These are phyloP conservation scores for Tapirus terrestris DNA, from an alignment of 2,113 vertebrate genomes.

Conservation along the genomic window DNA sequence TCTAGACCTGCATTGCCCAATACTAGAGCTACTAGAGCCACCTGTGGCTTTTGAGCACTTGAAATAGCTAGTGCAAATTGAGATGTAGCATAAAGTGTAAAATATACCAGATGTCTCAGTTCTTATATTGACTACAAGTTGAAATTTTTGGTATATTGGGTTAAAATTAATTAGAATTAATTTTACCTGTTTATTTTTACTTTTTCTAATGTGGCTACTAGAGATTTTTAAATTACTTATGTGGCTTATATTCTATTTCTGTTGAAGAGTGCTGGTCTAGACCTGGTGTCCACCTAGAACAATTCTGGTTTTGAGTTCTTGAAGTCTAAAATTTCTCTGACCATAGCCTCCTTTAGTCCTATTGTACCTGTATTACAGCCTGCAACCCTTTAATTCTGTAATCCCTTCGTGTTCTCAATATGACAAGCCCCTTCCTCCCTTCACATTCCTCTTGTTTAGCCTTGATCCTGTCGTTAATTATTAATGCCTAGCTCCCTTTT, in stretches of 20 bases:
- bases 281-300: neutral
- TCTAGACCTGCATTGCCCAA: neutral
- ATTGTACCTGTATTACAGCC: neutral
- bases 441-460: neutral
- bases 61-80: neutral
- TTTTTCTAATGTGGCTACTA: neutral
- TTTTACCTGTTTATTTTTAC: neutral
- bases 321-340: neutral
- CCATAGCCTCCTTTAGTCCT: neutral
- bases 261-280: neutral
- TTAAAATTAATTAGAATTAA: constrained; percentile 40
- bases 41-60: neutral
- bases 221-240: neutral
- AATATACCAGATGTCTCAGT: neutral
- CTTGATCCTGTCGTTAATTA: neutral
- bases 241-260: neutral
- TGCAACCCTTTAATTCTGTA: neutral
- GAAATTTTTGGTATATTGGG: neutral
- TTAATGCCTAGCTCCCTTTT: neutral
- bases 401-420: neutral
- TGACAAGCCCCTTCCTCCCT: neutral
- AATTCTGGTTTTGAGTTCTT: neutral
- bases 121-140: neutral
- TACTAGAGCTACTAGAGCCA: neutral
- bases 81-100: neutral